phyloP scores from a whole-genome alignment of 1,140 invertebrate genomes.

The Lepidurus apus region DNA sequence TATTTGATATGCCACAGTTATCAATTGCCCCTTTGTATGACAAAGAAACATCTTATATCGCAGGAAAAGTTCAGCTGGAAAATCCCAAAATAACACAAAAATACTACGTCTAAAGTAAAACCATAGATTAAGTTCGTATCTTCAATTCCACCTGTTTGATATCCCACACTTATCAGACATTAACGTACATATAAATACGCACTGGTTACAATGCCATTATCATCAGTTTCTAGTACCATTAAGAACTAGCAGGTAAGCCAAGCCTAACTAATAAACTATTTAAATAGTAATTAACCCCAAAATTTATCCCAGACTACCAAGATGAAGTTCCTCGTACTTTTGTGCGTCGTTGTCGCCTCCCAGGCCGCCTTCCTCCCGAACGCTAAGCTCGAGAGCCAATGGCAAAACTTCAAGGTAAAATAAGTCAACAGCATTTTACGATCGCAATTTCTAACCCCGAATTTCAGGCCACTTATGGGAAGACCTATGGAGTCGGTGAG shows the following conservation, averaged over 20 bases:
- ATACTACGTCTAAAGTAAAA: no score
- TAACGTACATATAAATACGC: no score
- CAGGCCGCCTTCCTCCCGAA: neutral
- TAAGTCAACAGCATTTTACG: neutral
- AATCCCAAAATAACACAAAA: no score
- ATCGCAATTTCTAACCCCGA: neutral
- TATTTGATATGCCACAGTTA: no score
- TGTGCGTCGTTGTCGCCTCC: neutral
- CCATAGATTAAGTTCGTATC: no score
- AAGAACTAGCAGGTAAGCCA: neutral
- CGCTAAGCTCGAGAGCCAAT: slow-evolving; percentile 3
- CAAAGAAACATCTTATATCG: no score
- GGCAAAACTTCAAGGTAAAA: slow-evolving; percentile 1
- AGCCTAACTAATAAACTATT: neutral
- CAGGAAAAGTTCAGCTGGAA: no score
- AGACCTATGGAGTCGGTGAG: slow-evolving; percentile 49
- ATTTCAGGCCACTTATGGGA: slow-evolving; percentile 50
- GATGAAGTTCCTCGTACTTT: slow-evolving; percentile 15
- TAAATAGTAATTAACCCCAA: neutral
- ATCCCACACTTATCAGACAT: no score
- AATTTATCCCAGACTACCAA: neutral
- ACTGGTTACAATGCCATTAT: neutral
- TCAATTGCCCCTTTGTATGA: no score
- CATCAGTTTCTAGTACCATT: neutral
- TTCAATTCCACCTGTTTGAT: no score